Percentiles rank a stretch among this genome's conserved stretches.
Conservation (phyloP, 2,888 invertebrate species). For the Chrysotoxum bicinctum region DNA sequence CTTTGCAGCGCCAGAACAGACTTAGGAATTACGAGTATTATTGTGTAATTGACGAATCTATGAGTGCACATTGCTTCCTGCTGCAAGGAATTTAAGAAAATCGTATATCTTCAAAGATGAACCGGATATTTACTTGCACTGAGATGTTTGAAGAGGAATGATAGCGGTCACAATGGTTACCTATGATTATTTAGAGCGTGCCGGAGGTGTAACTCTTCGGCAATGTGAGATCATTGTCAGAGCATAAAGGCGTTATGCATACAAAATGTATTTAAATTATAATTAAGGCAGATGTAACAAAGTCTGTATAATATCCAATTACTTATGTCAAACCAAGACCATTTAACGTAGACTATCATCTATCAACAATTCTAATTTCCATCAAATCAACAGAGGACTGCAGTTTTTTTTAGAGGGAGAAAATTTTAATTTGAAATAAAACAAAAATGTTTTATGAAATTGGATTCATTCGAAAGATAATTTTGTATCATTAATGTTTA, state of each 20-base stretch:
- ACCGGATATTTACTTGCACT: constrained; percentile 74
- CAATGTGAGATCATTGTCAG: constrained; percentile 1
- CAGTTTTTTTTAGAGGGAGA: no score
- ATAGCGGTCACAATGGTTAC: constrained; percentile 31
- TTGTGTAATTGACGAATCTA: constrained; percentile 21
- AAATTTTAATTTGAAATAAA: no score
- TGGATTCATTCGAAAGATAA: no score
- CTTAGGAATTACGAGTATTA: constrained; percentile 16
- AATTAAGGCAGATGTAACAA: constrained; percentile 5
- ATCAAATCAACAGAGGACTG: no score
- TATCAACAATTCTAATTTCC: no score
- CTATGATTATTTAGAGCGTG: constrained; percentile 25
- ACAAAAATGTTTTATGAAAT: no score
- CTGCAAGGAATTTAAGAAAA: constrained; percentile 60
- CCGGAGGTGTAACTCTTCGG: constrained; percentile 53
- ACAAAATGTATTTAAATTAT: background rate
- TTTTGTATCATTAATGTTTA: no score
- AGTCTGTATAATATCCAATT: no score
- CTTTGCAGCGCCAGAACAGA: constrained; percentile 44
- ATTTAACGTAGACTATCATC: no score
- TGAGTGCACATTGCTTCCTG: constrained; percentile 79
- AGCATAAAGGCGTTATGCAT: constrained; percentile 25
- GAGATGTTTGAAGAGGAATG: constrained; percentile 42
- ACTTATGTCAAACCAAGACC: no score
- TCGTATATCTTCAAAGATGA: constrained; percentile 9